Conservation (phyloP, 2,113 vertebrate species). For the Noturus placidus region DNA sequence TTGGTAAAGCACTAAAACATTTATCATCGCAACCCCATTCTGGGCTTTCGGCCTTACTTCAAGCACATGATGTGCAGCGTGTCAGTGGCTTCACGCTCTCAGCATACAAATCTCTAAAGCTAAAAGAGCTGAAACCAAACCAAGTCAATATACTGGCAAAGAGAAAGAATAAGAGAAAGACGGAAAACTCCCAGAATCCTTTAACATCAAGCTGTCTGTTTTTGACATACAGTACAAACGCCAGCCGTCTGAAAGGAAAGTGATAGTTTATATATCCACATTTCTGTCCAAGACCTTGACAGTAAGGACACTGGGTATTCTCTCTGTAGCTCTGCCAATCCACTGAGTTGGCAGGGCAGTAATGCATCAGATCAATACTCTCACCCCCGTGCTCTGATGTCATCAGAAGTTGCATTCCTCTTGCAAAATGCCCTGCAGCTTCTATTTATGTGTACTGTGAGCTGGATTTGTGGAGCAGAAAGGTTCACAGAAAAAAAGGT, state of each 20-base stretch:
- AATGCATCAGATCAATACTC: conserved; percentile 24
- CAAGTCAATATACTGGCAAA: conserved; percentile 10
- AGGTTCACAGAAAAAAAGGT: background rate
- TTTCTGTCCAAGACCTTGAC: conserved; percentile 16
- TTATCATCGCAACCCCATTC: conserved; percentile 14
- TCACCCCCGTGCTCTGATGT: background rate
- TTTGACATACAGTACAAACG: conserved; percentile 29
- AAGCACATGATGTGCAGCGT: conserved; percentile 9
- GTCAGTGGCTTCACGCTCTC: conserved; percentile 15
- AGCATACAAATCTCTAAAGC: conserved; percentile 41
- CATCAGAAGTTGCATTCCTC: conserved; percentile 10
- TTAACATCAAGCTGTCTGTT: background rate
- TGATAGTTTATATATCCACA: background rate
- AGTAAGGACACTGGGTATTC: background rate
- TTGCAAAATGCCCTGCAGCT: conserved; percentile 22
- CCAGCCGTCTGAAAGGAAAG: conserved; percentile 14
- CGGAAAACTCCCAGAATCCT: conserved; percentile 16
- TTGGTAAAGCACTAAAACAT: conserved; percentile 30
- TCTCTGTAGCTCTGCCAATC: background rate
- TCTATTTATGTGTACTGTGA: conserved; percentile 12
- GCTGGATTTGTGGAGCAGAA: background rate
- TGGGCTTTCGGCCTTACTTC: background rate
- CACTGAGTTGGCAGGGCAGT: conserved; percentile 2
- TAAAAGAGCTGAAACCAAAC: background rate
- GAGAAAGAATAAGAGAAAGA: background rate